Base-by-base conservation (phyloP, 2,888 invertebrate species). In the Eumerus sabulonum region DNA sequence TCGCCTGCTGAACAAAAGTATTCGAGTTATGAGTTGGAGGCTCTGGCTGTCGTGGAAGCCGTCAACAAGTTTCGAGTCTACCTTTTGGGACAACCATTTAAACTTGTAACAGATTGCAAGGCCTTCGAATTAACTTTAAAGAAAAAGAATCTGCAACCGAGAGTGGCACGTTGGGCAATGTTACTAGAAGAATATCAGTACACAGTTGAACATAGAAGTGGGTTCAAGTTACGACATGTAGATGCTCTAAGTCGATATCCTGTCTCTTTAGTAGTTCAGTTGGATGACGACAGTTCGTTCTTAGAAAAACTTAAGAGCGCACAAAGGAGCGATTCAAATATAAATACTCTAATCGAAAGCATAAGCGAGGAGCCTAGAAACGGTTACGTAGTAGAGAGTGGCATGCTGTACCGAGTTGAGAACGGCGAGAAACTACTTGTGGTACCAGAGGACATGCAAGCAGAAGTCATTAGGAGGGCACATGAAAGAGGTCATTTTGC, bases 1-100 rank as follows among this genome's bases (percentile, higher is more conserved):
- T 72, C 77, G 0, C 47, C 50, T 1, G 71, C 60, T 1, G 83
- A 85, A 57, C 74, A 76, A 82, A 83, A n/a, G n/a, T n/a, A n/a
- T n/a, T n/a, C n/a, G n/a, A n/a, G n/a, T n/a, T n/a, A n/a, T n/a
- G n/a, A n/a, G 48, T 14, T 84, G n/a, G 83, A 84, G 47, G 63
- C 57, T 7, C 13, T 82, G 1, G 84, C 83, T 0, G 68, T 85
- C 16, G 50, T 82, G 9, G 62, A 57, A 17, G 77, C 83, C 1
- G 11, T 83, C 1, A 79, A 81, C 19, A 84, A 82, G 38, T 84
- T 82, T 62, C 35, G 83, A 1, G 16, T 48, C 4, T 64, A 47
- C 12, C n/a, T 64, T 13, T 35, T 54, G 12, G 64, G 54, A 5
- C 11, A n/a, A 18, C 27, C 14, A 4, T 42, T 59, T 1, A 54